Percentiles rank a stretch among this genome's conserved stretches.
Conservation (phyloP, 2,113 vertebrate species). For the Typhlomys cinereus region DNA sequence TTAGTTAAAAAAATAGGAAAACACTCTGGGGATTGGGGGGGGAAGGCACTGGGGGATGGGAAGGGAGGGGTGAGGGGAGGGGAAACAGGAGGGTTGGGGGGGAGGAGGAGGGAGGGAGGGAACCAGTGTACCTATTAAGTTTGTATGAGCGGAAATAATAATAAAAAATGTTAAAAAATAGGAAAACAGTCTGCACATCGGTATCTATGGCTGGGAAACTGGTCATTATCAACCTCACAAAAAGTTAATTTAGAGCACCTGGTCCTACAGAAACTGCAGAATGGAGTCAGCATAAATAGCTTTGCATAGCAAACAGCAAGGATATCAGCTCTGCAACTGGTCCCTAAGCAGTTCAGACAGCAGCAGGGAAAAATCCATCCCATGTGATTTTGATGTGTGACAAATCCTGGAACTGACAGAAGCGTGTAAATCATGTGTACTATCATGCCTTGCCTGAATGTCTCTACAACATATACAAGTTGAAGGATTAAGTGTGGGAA, state of each 20-base stretch:
- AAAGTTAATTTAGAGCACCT: not conserved
- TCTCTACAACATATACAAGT: constrained; percentile 84
- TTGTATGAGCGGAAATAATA: too few relatives aligned
- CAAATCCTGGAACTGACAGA: constrained; percentile 79
- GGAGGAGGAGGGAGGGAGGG: too few relatives aligned
- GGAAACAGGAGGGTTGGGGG: too few relatives aligned
- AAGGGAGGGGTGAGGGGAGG: too few relatives aligned
- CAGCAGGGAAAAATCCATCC: constrained; percentile 34
- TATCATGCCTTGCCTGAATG: constrained; percentile 87
- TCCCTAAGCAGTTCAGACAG: constrained; percentile 50
- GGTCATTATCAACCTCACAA: not conserved
- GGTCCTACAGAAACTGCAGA: not conserved
- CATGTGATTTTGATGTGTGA: constrained; percentile 71
- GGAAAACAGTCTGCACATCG: not conserved
- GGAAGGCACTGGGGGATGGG: too few relatives aligned
- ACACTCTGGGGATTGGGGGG: too few relatives aligned
- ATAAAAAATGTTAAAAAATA: too few relatives aligned
- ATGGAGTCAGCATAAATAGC: constrained; percentile 4
- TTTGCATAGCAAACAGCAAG: constrained; percentile 6
- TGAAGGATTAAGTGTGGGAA: constrained; percentile 86
- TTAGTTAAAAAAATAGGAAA: constrained; percentile 6
- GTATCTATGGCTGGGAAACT: not conserved
- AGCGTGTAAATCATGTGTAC: constrained; percentile 86
- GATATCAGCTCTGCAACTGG: constrained; percentile 8
- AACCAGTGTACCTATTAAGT: too few relatives aligned